Evolutionary conservation across 2,797 vertebrate species (phyloP), one percentile per base, ranked within the genome.

Genomic region (Antennarius maculatus): DNA sequence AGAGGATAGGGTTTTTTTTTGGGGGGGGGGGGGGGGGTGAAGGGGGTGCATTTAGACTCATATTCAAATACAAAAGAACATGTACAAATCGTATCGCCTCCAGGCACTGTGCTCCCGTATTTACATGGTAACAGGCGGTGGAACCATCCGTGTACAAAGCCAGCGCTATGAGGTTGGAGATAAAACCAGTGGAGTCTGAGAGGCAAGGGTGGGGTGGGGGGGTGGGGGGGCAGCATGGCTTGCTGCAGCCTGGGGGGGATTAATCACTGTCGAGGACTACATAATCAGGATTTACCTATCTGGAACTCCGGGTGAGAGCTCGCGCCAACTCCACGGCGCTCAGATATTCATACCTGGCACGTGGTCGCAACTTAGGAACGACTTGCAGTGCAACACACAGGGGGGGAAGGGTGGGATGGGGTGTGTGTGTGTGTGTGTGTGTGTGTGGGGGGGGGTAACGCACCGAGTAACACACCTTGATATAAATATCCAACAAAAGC

Each of bases 61-160:
- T 85, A 89, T 82, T 89, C 86, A 90, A 87, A 92, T 92, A 92
- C 88, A 91, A 90, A 92, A 91, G 77, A 92, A 89, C 84, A 91
- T 87, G 80, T 91, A 91, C 87, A 92, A 91, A 91, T 88, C 71
- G 80, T 84, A 81, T 83, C 76, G 86, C 88, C 85, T 84, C 85
- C 81, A 89, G 88, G 88, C 89, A 89, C 86, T 88, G 86, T 83
- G 84, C 86, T 87, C 86, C 87, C 77, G 23, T 87, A 88, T 92
- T 88, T 91, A 90, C 87, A 57, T 78, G 61, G 45, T 67, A 86
- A 84, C 82, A 82, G 83, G 81, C 79, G 85, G 82, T 75, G 67
- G 79, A 79, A 83, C 85, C 83, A 71, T 85, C 77, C 75, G 13
- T 80, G 76, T 68, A 88, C 82, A 80, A 82, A 86, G 80, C 70